phyloP scores from a whole-genome alignment of 2,113 vertebrate genomes.

The Takifugu flavidus region DNA sequence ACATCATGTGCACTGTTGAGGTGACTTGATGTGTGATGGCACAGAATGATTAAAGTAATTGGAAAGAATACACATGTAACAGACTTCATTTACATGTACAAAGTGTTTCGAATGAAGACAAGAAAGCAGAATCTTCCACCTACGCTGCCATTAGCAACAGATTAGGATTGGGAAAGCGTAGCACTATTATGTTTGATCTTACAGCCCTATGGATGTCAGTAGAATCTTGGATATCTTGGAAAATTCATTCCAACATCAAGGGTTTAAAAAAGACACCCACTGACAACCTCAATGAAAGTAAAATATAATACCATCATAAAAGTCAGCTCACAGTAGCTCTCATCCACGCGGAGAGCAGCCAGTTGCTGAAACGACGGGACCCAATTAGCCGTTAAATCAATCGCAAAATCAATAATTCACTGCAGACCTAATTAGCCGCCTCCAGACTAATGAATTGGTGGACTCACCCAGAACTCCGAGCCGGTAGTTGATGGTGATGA shows the following conservation, averaged over 20 bases:
- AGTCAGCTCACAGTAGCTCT: too few species aligned
- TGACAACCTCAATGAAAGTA: not conserved
- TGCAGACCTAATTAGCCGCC: constrained; percentile 26
- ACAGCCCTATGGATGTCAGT: not conserved
- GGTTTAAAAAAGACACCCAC: constrained; percentile 1
- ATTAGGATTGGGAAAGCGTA: constrained; percentile 9
- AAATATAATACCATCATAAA: not conserved
- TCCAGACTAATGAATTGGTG: constrained; percentile 17
- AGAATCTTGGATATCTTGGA: not conserved
- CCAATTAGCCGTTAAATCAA: constrained; percentile 23
- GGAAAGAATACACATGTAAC: constrained; percentile 7
- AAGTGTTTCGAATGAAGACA: not conserved
- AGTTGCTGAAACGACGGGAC: constrained; percentile 9
- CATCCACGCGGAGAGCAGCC: not conserved
- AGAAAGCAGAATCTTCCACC: not conserved
- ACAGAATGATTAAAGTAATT: constrained; percentile 14
- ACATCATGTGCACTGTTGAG: not conserved
- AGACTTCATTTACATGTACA: constrained; percentile 13
- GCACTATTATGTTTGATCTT: not conserved
- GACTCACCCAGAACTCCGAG: constrained; percentile 88
- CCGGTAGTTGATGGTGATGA: constrained; percentile 90
- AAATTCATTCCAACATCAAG: not conserved
- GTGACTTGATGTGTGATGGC: constrained; percentile 7
- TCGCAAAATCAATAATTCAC: constrained; percentile 24
- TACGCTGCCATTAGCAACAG: constrained; percentile 6